Evolutionary conservation across 2,888 invertebrate species (phyloP), one percentile per base, ranked within the genome.

Genomic region (Ashinkailepas kermadecensis): DNA sequence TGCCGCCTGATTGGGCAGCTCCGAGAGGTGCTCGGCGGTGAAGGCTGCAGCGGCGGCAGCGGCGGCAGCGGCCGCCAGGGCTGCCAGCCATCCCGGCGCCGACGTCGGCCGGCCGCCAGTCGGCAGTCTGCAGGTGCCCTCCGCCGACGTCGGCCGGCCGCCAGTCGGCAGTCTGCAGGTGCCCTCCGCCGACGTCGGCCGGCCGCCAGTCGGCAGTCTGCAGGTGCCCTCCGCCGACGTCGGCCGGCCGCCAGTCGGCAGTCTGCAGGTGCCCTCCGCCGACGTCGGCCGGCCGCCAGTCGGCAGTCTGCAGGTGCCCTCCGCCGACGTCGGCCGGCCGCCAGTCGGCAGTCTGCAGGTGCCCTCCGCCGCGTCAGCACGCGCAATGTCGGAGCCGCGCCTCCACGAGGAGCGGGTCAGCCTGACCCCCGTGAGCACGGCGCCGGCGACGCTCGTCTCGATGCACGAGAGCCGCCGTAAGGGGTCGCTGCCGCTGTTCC

Each of bases 401-500:
- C 39, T 18, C 39, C 4, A 4, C 39, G 39, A 59, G 2, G 74
- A 74, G 18, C 21, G 21, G 74, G 56, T 21, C 54, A 18, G 1
- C 21, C 74, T 74, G 74, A 74, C 15, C 18, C 56, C 74, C 11
- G 54, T 6, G 18, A 74, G 54, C 74, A 56, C 74, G 56, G 74
- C 56, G 56, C 74, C 74, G 56, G 3, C 54, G 0, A 12, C 74
- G 10, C 65, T 65, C 54, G 10, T 10, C 9, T 74, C 56, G 54
- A 54, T 54, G 21, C 54, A 74, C 21, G 23, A 23, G 74, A 54
- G 67, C 23, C 54, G 56, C 54, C 23, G 67, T 1, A 74, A 74
- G 74, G 56, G 56, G 7, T 74, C 74, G 74, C 74, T 74, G 56
- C 74, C 74, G 56, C 74, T 56, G 74, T 56, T 74, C 21, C 74